Conservation (phyloP, 2,113 vertebrate species). For the Cygnus atratus region DNA sequence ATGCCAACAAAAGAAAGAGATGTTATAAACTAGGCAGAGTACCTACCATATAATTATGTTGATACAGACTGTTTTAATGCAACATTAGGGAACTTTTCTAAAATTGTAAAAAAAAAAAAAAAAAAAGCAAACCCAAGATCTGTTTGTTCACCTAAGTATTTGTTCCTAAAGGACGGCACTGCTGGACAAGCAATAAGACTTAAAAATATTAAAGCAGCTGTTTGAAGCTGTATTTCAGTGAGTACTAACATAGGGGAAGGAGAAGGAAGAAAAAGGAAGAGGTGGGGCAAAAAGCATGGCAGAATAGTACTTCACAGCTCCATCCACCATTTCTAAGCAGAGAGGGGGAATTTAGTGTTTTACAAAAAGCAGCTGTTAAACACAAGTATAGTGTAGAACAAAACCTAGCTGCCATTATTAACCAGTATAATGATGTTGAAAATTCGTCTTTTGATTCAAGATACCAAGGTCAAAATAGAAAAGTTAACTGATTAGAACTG, state of each 20-base stretch:
- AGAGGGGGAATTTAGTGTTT: neutral
- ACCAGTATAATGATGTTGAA: neutral
- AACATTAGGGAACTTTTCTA: neutral
- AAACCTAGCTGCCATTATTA: neutral
- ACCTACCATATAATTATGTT: neutral
- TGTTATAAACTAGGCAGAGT: neutral
- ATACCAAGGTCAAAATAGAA: neutral
- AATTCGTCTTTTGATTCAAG: neutral
- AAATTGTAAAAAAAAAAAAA: neutral
- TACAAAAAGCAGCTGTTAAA: neutral
- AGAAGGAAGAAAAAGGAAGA: neutral
- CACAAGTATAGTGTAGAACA: neutral
- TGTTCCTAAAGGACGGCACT: neutral
- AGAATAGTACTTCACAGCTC: neutral
- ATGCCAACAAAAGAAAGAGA: neutral
- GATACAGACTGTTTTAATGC: neutral
- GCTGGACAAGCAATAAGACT: neutral
- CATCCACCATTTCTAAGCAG: neutral
- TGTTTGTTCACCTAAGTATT: neutral
- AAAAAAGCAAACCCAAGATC: neutral
- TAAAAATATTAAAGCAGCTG: neutral
- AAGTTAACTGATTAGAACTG: neutral
- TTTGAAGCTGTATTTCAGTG: neutral
- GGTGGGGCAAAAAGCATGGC: neutral
- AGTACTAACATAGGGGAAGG: neutral